Conservation (phyloP, 2,113 vertebrate genomes). For the Oreotragus oreotragus region DNA sequence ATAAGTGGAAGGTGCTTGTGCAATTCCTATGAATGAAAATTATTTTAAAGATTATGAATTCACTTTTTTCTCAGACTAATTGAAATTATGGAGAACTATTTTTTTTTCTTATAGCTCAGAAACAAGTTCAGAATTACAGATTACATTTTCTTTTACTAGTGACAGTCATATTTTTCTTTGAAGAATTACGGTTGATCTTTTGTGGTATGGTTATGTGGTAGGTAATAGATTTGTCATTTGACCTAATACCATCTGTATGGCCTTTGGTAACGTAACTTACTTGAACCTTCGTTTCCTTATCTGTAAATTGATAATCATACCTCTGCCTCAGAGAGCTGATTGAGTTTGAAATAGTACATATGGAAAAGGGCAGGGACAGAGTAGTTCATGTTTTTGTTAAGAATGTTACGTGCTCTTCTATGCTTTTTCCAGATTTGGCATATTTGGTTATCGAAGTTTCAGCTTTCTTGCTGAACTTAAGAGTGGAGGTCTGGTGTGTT, state of each 20-base stretch:
- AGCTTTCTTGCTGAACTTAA: background rate
- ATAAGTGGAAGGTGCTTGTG: conserved; percentile 17
- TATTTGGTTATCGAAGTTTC: background rate
- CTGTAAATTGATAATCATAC: background rate
- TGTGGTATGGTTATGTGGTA: background rate
- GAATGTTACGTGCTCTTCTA: background rate
- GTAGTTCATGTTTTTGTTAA: background rate
- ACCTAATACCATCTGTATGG: background rate
- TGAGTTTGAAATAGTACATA: background rate
- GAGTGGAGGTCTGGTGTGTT: background rate
- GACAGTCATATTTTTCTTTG: conserved; percentile 3
- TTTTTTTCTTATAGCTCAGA: background rate
- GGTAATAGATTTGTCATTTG: background rate
- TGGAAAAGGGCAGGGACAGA: background rate
- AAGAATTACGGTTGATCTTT: background rate
- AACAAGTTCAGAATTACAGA: background rate
- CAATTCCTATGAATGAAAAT: background rate
- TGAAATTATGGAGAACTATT: background rate
- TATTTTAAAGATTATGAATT: conserved; percentile 27
- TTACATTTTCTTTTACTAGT: conserved; percentile 22
- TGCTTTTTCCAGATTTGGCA: background rate
- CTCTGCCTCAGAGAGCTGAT: background rate
- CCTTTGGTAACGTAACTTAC: background rate
- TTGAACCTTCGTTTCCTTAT: background rate
- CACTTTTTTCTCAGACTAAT: background rate